Percentiles rank a stretch among this genome's conserved stretches.
phyloP scores from a whole-genome alignment of 2,888 invertebrate genomes.

The Mesorhabditis sp. region DNA sequence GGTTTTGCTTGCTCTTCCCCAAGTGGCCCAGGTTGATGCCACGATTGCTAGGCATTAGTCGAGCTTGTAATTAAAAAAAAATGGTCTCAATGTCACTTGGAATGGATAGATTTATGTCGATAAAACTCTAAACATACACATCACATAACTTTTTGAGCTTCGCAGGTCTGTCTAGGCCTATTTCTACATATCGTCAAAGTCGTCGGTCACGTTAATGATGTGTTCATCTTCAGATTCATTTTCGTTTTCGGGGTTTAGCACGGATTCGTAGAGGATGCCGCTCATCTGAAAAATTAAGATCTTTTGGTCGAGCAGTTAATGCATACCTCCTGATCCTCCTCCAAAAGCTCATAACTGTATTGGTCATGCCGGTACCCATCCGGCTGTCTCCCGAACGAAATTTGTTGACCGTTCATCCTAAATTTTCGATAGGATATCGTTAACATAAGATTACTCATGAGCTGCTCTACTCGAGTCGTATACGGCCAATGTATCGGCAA shows the following conservation, averaged over 20 bases:
- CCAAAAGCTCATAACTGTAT: neutral
- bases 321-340: neutral
- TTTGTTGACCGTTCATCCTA: neutral
- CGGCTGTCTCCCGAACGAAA: neutral
- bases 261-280: neutral
- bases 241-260: neutral
- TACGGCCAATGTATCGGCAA: neutral
- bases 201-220: neutral
- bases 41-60: constrained; percentile 58
- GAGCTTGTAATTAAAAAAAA: too few species aligned
- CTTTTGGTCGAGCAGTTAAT: too few species aligned
- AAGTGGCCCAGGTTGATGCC: constrained; percentile 87
- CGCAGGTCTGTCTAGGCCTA: too few species aligned
- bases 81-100: too few species aligned
- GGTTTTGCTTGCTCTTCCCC: constrained; percentile 79
- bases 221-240: neutral
- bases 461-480: neutral
- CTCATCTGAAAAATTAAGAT: neutral
- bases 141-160: too few species aligned
- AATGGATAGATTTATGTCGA: too few species aligned
- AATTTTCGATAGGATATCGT: neutral
- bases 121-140: too few species aligned
- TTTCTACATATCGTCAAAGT: neutral
- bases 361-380: neutral
- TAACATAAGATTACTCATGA: neutral